Evolutionary conservation across 2,797 vertebrate species (phyloP), one percentile per base, ranked within the genome.

Genomic region (Lophius americanus): DNA sequence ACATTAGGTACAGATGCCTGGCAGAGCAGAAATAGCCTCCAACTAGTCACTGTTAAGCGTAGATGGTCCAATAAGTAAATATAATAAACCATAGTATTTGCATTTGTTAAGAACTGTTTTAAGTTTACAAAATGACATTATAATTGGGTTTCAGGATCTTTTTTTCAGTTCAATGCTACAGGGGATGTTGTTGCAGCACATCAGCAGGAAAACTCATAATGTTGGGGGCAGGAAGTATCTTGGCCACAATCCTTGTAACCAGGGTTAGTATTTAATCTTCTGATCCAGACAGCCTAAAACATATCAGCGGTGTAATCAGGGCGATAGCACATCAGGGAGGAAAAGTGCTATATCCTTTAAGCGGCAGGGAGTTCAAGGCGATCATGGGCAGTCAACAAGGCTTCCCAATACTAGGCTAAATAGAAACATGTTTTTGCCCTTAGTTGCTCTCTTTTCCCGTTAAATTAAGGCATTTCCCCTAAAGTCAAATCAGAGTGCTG

Each of bases 241-340:
- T 56, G 53, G 76, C 87, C 88, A 89, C 85, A 91, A 23, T 89
- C 90, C 86, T 85, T 60, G 70, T 85, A 86, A 72, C 73, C 76
- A 76, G 74, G 32, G 58, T 83, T 85, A 60, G 70, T 66, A 61
- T 82, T 84, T 86, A 84, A 87, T 88, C 84, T 66, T 66, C 63
- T 64, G 70, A 85, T 86, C 82, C 86, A 75, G 87, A 83, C 80
- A 68, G 83, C 60, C 65, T 76, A 3, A 12, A 73, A 73, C 67
- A 57, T 85, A 91, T 91, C 88, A 76, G 79, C 35, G 1, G 75
- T 79, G 64, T 85, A 91, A 91, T 92, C 82, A 83, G 73, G 23
- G 51, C 67, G 75, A 76, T 60, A 69, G 82, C 84, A 71, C 82
- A 76, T 84, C 79, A 60, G 85, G 85, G 84, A 78, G 82, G 72